Evolutionary conservation across 2,888 invertebrate genomes (phyloP), one percentile per base, ranked within the genome.

Genomic region (Pecten maximus): DNA sequence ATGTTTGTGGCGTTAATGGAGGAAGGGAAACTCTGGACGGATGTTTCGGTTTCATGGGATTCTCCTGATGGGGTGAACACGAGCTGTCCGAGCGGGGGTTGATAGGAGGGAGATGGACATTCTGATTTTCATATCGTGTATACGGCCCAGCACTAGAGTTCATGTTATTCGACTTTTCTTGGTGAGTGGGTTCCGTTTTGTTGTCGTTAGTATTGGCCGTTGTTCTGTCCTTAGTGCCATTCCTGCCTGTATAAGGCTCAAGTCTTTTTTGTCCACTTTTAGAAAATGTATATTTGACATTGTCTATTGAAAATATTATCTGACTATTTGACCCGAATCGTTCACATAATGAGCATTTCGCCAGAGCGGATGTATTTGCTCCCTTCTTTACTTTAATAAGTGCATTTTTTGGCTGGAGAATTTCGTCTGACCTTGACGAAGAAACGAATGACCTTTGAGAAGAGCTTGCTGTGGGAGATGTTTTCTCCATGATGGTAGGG

Each of bases 211-310:
- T 35, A 35, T 35, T 74, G 74, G n/a, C 54, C 6, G 23, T 8
- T 54, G 28, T 74, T 35, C 23, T 60, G 16, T 60, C 60, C 60
- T 74, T 74, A 28, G 23, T 10, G 74, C 74, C 23, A 35, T 12
- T 35, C 6, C 35, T 35, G 15, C 35, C 74, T 23, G 35, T 74
- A 15, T 74, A 74, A 8, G 74, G 74, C 74, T 74, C 74, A 16
- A 74, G 74, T 74, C 74, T 28, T 10, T 74, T 74, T 74, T 74
- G 74, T 74, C 74, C 74, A 28, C 35, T 74, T 74, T 74, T 74
- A 15, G 74, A 74, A 74, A 74, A 74, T 35, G 74, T 74, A 35
- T 74, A 74, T 35, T 74, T 74, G 19, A 74, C 74, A 74, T 74
- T 74, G 28, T 74, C 74, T 74, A 74, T 74, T 35, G 74, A 74